These are phyloP conservation scores for Blennius ocellaris DNA, from an alignment of 2,113 vertebrate genomes.

Conservation along the genomic window DNA sequence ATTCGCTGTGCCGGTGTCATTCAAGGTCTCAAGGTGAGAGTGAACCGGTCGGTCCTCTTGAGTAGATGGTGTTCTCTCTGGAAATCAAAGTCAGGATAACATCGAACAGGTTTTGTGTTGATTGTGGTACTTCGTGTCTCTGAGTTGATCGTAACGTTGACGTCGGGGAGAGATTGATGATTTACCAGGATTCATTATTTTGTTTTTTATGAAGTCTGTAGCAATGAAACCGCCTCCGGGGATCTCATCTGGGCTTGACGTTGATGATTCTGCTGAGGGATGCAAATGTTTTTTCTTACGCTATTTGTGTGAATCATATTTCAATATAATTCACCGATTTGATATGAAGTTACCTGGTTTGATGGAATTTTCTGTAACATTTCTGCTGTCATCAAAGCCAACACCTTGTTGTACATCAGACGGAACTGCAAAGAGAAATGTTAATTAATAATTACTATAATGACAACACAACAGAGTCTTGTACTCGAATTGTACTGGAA, in stretches of 20 bases:
- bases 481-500: too few species aligned
- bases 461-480: too few species aligned
- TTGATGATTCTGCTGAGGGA: constrained; percentile 23
- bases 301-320: too few species aligned
- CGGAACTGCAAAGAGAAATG: not conserved
- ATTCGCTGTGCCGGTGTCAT: not conserved
- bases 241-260: not conserved
- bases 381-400: constrained; percentile 5
- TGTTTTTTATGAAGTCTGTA: not conserved
- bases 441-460: too few species aligned
- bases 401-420: not conserved
- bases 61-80: not conserved
- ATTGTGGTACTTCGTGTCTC: not conserved
- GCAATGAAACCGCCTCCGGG: not conserved
- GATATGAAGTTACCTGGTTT: constrained; percentile 13
- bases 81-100: not conserved
- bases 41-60: not conserved
- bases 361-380: not conserved
- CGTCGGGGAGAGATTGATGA: not conserved
- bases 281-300: too few species aligned
- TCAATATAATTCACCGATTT: too few species aligned
- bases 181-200: constrained; percentile 31
- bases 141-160: not conserved
- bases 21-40: not conserved
- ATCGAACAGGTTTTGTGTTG: not conserved